Conservation (phyloP, 2,888 invertebrate species). For the Lutraria lutraria region DNA sequence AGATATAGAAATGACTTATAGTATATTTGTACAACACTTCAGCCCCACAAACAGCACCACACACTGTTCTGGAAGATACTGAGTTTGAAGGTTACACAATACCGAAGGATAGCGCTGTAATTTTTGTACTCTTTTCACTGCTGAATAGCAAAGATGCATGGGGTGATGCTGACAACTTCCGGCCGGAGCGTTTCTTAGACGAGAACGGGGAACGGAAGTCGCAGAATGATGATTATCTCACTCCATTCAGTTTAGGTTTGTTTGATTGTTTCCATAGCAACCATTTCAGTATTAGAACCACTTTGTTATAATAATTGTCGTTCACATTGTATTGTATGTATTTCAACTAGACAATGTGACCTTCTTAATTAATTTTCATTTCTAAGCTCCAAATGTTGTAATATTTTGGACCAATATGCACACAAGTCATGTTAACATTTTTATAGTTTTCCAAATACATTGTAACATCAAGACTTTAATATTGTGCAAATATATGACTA, state of each 20-base stretch:
- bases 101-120: constrained; percentile 71
- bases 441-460: no score
- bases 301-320: no score
- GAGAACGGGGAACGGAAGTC: constrained; percentile 25
- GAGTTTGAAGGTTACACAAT: constrained; percentile 77
- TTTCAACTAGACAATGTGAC: no score
- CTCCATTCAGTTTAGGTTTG: constrained; percentile 60
- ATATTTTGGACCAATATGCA: no score
- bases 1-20: no score
- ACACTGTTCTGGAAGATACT: constrained; percentile 69
- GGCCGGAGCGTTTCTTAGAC: constrained; percentile 73
- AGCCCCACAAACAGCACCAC: constrained; percentile 52
- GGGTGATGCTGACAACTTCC: constrained; percentile 68
- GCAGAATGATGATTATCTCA: constrained; percentile 34
- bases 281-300: no score
- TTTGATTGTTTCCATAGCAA: background rate
- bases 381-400: no score
- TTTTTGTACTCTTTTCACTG: constrained; percentile 67
- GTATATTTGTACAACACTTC: background rate
- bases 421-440: no score
- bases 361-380: no score
- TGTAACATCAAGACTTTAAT: no score
- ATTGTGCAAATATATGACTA: no score
- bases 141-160: constrained; percentile 67
- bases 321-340: no score